Conservation (phyloP, 1,140 invertebrate species). For the Cotesia chilonis region DNA sequence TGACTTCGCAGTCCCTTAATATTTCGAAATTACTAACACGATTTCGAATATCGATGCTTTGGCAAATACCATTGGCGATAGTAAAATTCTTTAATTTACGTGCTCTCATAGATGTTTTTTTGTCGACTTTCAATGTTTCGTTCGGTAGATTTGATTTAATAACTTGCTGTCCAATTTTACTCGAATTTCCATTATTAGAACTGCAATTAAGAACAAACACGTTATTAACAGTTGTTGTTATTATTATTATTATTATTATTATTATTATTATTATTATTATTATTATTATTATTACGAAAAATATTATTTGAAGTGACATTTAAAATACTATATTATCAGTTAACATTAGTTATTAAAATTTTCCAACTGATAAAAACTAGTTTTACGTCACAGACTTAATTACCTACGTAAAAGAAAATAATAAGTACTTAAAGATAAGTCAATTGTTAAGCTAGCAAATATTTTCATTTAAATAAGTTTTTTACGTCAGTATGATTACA, state of each 20-base stretch:
- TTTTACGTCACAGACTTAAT: too few relatives aligned
- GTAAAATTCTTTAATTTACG: conserved; percentile 25
- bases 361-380: background rate
- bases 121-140: conserved; percentile 21
- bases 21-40: conserved; percentile 59
- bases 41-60: conserved; percentile 68
- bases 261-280: background rate
- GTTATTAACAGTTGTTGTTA: background rate
- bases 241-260: too few relatives aligned
- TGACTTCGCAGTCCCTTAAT: conserved; percentile 70
- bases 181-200: conserved; percentile 20
- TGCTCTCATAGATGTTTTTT: background rate
- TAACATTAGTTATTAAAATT: background rate
- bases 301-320: too few relatives aligned
- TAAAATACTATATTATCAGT: background rate
- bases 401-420: too few relatives aligned
- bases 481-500: too few relatives aligned
- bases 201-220: conserved; percentile 18
- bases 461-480: too few relatives aligned
- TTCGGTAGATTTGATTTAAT: conserved; percentile 33
- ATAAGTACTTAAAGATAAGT: too few relatives aligned
- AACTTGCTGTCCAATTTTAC: conserved; percentile 25
- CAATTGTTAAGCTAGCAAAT: too few relatives aligned
- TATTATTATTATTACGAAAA: background rate
- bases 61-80: conserved; percentile 61